These are phyloP conservation scores for Platycheirus albimanus DNA, from an alignment of 2,888 invertebrate species.

Conservation along the genomic window DNA sequence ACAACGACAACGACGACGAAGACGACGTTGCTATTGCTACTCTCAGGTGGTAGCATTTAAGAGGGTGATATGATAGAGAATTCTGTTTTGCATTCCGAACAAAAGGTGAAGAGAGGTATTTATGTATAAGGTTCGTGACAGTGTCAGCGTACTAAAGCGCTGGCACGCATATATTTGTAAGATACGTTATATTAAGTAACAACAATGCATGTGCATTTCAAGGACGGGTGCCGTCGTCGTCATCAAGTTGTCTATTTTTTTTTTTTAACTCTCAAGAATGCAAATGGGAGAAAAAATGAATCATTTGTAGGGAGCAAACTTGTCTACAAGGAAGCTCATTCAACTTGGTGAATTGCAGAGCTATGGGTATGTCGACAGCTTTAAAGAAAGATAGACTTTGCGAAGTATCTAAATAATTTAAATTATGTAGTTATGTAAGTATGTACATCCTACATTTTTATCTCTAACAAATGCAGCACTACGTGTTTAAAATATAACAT, in stretches of 20 bases:
- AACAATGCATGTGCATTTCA: conserved; percentile 54
- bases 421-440: not conserved
- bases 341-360: conserved; percentile 13
- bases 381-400: not conserved
- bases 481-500: no score
- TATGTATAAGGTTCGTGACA: conserved; percentile 63
- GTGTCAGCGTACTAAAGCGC: conserved; percentile 40
- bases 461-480: not conserved
- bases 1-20: conserved; percentile 17
- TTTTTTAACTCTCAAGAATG: conserved; percentile 26
- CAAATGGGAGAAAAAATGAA: conserved; percentile 29
- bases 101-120: conserved; percentile 61
- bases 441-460: not conserved
- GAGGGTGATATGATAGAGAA: conserved; percentile 34
- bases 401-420: not conserved
- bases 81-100: conserved; percentile 61
- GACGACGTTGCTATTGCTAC: conserved; percentile 44
- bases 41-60: conserved; percentile 55
- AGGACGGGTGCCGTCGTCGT: conserved; percentile 54
- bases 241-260: conserved; percentile 40
- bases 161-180: conserved; percentile 19
- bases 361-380: conserved; percentile 1
- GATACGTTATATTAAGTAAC: conserved; percentile 48
- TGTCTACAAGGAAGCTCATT: conserved; percentile 32
- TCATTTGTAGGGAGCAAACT: conserved; percentile 19